These are phyloP conservation scores for Drosophila azteca DNA, from an alignment of 1,140 invertebrate genomes.

Conservation along the genomic window DNA sequence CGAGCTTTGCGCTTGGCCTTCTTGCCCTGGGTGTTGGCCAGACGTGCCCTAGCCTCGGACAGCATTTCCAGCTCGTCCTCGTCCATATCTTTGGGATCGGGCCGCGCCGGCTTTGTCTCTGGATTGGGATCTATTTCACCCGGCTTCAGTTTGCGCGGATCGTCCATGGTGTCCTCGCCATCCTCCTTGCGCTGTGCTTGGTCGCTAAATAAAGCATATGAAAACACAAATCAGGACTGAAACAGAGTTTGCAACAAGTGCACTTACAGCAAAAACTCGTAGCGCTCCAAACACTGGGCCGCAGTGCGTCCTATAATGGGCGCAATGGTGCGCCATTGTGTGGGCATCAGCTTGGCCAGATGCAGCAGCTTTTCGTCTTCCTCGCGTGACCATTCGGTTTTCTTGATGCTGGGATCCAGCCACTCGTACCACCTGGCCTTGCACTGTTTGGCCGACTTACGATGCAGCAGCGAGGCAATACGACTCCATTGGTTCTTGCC, in stretches of 20 bases:
- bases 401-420: slow-evolving; percentile 99
- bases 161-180: slow-evolving; percentile 95
- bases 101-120: slow-evolving; percentile 99
- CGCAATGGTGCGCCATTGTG: slow-evolving; percentile 99
- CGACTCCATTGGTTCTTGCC: slow-evolving; percentile 99
- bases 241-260: not conserved
- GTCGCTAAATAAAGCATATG: slow-evolving; percentile 87
- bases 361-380: slow-evolving; percentile 99
- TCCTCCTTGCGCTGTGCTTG: slow-evolving; percentile 99
- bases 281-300: slow-evolving; percentile 98
- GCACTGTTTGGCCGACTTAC: slow-evolving; percentile 99
- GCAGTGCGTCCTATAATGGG: slow-evolving; percentile 99
- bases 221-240: too few species aligned
- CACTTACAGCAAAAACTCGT: slow-evolving; percentile 96
- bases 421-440: slow-evolving; percentile 99
- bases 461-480: slow-evolving; percentile 98
- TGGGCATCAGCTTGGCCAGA: slow-evolving; percentile 99
- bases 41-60: slow-evolving; percentile 97
- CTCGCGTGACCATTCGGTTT: slow-evolving; percentile 99
- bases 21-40: slow-evolving; percentile 99
- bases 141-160: slow-evolving; percentile 98
- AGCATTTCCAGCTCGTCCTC: slow-evolving; percentile 99
- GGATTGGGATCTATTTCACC: slow-evolving; percentile 99
- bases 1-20: slow-evolving; percentile 99
- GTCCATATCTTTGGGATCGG: slow-evolving; percentile 99